Base-by-base conservation (phyloP, 1,140 invertebrate species). In the Muscidifurax raptorellus region DNA sequence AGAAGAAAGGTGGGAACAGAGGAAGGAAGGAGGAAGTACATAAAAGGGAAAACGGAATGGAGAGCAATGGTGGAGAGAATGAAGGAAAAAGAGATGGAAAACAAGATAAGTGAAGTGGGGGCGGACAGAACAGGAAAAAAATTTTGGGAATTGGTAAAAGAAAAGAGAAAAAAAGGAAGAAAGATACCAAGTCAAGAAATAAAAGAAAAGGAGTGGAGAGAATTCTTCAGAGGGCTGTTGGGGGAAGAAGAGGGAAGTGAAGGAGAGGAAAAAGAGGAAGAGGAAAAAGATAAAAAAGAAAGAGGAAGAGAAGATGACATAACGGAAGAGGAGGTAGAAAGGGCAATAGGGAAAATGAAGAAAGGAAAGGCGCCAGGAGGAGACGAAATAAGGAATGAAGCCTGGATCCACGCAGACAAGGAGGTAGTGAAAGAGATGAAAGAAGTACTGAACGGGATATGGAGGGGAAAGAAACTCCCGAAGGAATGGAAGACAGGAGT, bases 401-500 rank as follows among this genome's bases (percentile, higher is more conserved):
- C 27, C 5, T 66, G 52, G 77, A 79, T 52, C 5, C 5, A 32
- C 12, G 59, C 32, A 66, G 77, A 15, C 32, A n/a, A 79, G 30
- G 10, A 36, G 69, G 15, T 76, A 77, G 6, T 40, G 25, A 10
- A 71, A 27, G 44, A 67, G 9, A 1, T 36, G 64, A 18, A 0
- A 10, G 15, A 10, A 25, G 5, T 40, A 0, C 44, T 69, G 47
- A 52, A 80, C 0, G 80, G 25, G 13, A 71, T 84, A 25, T 86
- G 78, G 82, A 84, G 27, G 28, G 72, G 32, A 13, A 28, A 47
- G 12, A 25, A 69, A 2, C n/a, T 86, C 13, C 80, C 66, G 30
- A 75, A 67, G n/a, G 9, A 81, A 0, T 84, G 78, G 78, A 86
- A 44, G 7, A 76, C 18, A 27, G 77, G 72, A 30, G 22, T 84